A percentile compares a stretch with the other conserved stretches of the same genome.
Conservation (phyloP, 2,888 invertebrate genomes). For the Tetragonula carbonaria region DNA sequence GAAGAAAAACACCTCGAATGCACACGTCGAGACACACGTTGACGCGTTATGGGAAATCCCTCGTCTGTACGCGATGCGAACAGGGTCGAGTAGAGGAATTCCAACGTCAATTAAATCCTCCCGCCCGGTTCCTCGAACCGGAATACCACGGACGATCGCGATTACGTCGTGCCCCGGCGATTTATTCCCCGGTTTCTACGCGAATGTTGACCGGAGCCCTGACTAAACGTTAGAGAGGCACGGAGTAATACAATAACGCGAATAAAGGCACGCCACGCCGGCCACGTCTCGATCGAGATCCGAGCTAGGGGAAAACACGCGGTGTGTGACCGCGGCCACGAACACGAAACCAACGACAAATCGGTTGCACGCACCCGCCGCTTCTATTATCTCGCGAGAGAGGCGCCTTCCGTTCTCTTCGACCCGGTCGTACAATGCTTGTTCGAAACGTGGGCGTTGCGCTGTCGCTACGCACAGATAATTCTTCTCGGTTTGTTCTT, state of each 20-base stretch:
- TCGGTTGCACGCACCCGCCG: slow-evolving; percentile 51
- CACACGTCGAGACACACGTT: no score
- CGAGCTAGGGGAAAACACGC: slow-evolving; percentile 34
- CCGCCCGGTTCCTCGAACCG: slow-evolving; percentile 42
- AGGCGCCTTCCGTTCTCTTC: slow-evolving; percentile 34
- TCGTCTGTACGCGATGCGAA: neutral
- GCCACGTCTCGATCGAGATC: slow-evolving; percentile 8
- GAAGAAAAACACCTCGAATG: no score
- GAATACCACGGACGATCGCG: slow-evolving; percentile 49
- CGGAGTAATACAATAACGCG: slow-evolving; percentile 56
- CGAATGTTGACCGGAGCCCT: slow-evolving; percentile 39
- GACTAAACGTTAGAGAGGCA: slow-evolving; percentile 41
- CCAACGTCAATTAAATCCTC: slow-evolving; percentile 58
- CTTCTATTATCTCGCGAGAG: slow-evolving; percentile 41
- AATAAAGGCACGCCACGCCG: slow-evolving; percentile 33
- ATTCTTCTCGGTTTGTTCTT: no score
- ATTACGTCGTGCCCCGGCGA: slow-evolving; percentile 41
- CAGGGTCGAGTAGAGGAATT: neutral
- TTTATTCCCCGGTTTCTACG: slow-evolving; percentile 54
- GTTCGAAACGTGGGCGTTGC: slow-evolving; percentile 39
- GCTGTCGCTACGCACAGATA: slow-evolving; percentile 27
- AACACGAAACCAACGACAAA: slow-evolving; percentile 46
- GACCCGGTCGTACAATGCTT: neutral
- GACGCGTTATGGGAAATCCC: neutral
- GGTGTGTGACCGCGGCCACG: neutral